These are phyloP conservation scores for Noctua comes DNA, from an alignment of 2,888 invertebrate genomes.

Conservation along the genomic window DNA sequence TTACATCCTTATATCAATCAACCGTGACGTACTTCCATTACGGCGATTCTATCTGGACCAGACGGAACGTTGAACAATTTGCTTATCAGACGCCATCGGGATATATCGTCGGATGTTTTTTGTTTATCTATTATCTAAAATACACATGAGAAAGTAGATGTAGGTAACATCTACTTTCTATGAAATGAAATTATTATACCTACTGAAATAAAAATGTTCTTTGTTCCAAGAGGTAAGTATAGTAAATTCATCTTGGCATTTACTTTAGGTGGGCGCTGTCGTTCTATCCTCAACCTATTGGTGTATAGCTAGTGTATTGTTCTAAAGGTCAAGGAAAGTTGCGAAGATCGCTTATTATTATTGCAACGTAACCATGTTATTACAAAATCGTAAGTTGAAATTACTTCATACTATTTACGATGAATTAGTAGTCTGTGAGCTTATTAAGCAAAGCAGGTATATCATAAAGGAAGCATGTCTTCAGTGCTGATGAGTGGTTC, in stretches of 20 bases:
- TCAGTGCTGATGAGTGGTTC: slow-evolving; percentile 79
- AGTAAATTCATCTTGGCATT: slow-evolving; percentile 59
- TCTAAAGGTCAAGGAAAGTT: slow-evolving; percentile 61
- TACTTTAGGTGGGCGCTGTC: slow-evolving; percentile 53
- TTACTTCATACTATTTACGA: not conserved
- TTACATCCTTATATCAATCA: slow-evolving; percentile 70
- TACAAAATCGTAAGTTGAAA: not conserved
- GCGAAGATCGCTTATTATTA: slow-evolving; percentile 29
- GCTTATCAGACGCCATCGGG: slow-evolving; percentile 43
- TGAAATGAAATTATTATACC: slow-evolving; percentile 3
- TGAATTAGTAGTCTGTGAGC: not conserved
- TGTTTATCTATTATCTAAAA: slow-evolving; percentile 22
- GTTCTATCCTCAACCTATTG: slow-evolving; percentile 40
- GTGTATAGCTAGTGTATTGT: slow-evolving; percentile 53
- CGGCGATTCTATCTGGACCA: slow-evolving; percentile 59
- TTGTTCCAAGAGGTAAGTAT: slow-evolving; percentile 39
- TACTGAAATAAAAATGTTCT: slow-evolving; percentile 47
- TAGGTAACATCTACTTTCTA: slow-evolving; percentile 10
- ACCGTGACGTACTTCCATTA: slow-evolving; percentile 68
- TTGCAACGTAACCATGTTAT: slow-evolving; percentile 13
- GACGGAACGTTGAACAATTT: slow-evolving; percentile 54
- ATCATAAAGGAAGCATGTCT: slow-evolving; percentile 77
- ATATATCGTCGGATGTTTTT: slow-evolving; percentile 42
- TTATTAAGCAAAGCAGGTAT: slow-evolving; percentile 48
- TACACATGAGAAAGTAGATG: too few relatives aligned